These are phyloP conservation scores for Mastomys natalensis DNA, from an alignment of 2,113 vertebrate species.

Conservation along the genomic window DNA sequence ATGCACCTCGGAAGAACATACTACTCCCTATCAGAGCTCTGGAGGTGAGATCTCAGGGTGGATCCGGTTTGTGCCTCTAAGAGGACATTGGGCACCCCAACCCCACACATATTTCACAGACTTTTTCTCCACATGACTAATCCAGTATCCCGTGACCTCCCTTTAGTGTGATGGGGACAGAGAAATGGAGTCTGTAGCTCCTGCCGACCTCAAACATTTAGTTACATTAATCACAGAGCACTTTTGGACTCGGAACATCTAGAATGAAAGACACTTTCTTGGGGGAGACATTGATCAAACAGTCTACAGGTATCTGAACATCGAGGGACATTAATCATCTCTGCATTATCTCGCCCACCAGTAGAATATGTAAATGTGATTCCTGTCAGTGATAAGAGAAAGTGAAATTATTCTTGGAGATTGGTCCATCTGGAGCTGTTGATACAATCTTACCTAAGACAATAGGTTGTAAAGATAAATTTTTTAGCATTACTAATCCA, in stretches of 20 bases:
- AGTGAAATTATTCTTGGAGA: slow-evolving; percentile 94
- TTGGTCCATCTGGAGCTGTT: slow-evolving; percentile 92
- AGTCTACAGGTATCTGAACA: slow-evolving; percentile 96
- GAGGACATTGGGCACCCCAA: slow-evolving; percentile 69
- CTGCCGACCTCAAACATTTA: slow-evolving; percentile 94
- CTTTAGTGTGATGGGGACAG: slow-evolving; percentile 91
- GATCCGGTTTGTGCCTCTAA: slow-evolving; percentile 62
- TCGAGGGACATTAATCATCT: slow-evolving; percentile 97
- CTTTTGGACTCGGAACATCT: slow-evolving; percentile 89
- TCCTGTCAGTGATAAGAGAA: slow-evolving; percentile 94
- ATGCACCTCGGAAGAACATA: not conserved
- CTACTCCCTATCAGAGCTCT: slow-evolving; percentile 70
- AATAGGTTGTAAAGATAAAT: slow-evolving; percentile 90
- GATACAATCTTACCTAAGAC: slow-evolving; percentile 90
- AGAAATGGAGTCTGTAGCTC: slow-evolving; percentile 88
- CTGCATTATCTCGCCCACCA: slow-evolving; percentile 92
- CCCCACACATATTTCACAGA: slow-evolving; percentile 34
- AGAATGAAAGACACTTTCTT: slow-evolving; percentile 95
- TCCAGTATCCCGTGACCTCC: slow-evolving; percentile 92
- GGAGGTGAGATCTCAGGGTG: slow-evolving; percentile 52
- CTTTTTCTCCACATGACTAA: slow-evolving; percentile 91
- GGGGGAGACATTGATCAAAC: slow-evolving; percentile 92
- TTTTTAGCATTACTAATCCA: slow-evolving; percentile 83
- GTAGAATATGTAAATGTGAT: slow-evolving; percentile 99
- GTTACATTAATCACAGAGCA: slow-evolving; percentile 96